These are phyloP conservation scores for Nibea coibor DNA, from an alignment of 2,113 vertebrate genomes.

Conservation along the genomic window DNA sequence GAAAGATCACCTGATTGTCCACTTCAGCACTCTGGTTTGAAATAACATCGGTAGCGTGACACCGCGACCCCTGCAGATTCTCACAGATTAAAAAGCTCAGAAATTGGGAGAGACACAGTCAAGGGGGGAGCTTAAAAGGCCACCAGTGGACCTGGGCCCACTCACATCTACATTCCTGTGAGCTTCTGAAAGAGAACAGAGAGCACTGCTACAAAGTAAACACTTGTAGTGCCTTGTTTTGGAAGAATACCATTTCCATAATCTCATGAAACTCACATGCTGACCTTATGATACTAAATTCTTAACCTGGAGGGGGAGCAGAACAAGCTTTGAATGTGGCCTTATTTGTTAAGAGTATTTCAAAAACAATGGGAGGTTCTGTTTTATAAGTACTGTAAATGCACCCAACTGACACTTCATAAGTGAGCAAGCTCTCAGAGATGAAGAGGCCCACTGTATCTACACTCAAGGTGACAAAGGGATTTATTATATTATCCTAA, in stretches of 20 bases:
- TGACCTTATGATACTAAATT: conserved; percentile 77
- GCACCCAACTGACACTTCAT: conserved; percentile 62
- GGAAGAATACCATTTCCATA: conserved; percentile 74
- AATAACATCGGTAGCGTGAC: conserved; percentile 28
- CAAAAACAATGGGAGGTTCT: conserved; percentile 74
- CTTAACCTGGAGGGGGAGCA: conserved; percentile 71
- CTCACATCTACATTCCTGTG: conserved; percentile 65
- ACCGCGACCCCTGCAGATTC: conserved; percentile 7
- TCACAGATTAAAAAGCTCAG: conserved; percentile 16
- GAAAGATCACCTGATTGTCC: not conserved
- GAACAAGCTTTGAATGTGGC: conserved; percentile 65
- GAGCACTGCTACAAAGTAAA: conserved; percentile 64
- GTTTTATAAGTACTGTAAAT: conserved; percentile 55
- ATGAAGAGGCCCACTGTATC: conserved; percentile 53
- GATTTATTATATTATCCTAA: conserved; percentile 49
- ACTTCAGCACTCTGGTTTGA: not conserved
- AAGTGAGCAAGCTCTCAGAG: conserved; percentile 31
- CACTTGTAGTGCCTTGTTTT: conserved; percentile 69
- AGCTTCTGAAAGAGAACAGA: conserved; percentile 73
- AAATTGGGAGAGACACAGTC: conserved; percentile 26
- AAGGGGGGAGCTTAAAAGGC: conserved; percentile 38
- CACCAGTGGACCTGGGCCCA: conserved; percentile 49
- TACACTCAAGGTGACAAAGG: conserved; percentile 53
- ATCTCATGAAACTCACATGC: conserved; percentile 80
- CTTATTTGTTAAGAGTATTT: conserved; percentile 71